A percentile compares a stretch with the other conserved stretches of the same genome.
Conservation (phyloP, 1,140 invertebrate species). For the Tetranychus urticae region DNA sequence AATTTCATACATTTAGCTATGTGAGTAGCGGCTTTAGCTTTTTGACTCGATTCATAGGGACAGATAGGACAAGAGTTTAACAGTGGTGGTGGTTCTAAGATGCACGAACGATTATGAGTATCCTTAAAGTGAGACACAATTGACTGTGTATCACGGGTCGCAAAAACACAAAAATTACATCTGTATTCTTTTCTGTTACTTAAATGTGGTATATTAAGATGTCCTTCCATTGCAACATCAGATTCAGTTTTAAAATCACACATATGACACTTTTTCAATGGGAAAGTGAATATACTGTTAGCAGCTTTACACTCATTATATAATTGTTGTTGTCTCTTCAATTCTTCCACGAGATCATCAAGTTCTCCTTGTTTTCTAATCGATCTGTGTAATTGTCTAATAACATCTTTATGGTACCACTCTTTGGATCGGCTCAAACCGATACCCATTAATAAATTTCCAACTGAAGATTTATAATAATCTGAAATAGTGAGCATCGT, state of each 20-base stretch:
- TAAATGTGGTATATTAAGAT: slow-evolving; percentile 77
- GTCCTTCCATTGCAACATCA: slow-evolving; percentile 53
- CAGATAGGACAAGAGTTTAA: slow-evolving; percentile 81
- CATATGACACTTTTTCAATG: slow-evolving; percentile 57
- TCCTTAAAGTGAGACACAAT: slow-evolving; percentile 77
- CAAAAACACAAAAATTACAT: slow-evolving; percentile 63
- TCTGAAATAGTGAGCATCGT: slow-evolving; percentile 8
- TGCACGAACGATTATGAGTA: slow-evolving; percentile 53
- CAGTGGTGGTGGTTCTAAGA: slow-evolving; percentile 53
- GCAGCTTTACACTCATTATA: slow-evolving; percentile 18
- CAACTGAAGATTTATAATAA: slow-evolving; percentile 61
- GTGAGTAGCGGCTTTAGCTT: slow-evolving; percentile 71
- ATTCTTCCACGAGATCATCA: slow-evolving; percentile 48
- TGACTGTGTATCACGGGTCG: slow-evolving; percentile 55
- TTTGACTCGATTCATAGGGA: slow-evolving; percentile 78
- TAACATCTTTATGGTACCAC: slow-evolving; percentile 66
- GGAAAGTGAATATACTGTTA: slow-evolving; percentile 55
- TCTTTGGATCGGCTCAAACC: slow-evolving; percentile 75
- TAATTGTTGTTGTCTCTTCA: slow-evolving; percentile 65
- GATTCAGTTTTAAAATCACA: slow-evolving; percentile 86
- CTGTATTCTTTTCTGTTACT: slow-evolving; percentile 33
- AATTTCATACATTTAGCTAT: slow-evolving; percentile 67
- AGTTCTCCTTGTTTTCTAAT: slow-evolving; percentile 25
- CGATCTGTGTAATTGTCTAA: slow-evolving; percentile 62
- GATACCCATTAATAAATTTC: slow-evolving; percentile 76